Evolutionary conservation across 2,113 vertebrate species (phyloP).

Genomic region (Pelodiscus sinensis): DNA sequence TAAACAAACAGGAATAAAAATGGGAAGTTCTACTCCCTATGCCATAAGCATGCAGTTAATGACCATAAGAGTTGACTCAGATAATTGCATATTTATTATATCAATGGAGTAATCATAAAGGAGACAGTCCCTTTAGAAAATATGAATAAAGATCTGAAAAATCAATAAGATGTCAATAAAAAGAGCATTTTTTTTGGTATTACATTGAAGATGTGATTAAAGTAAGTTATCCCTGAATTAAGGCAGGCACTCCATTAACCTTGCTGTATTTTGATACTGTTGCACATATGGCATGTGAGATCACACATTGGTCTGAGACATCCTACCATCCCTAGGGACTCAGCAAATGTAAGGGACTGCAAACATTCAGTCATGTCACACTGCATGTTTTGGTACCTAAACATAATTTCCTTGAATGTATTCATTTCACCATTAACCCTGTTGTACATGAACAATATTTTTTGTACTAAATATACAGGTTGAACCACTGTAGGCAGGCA

Average conservation of each 20-base stretch:
- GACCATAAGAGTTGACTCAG: fast-evolving
- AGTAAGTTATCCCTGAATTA: not conserved
- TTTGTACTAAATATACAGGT: not conserved
- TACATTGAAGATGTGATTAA: not conserved
- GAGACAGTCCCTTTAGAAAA: not conserved
- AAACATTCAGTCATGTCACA: not conserved
- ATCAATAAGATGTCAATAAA: not conserved
- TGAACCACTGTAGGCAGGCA: too few relatives aligned
- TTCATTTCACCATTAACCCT: not conserved
- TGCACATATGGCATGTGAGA: not conserved
- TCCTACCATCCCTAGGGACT: not conserved
- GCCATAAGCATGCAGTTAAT: not conserved
- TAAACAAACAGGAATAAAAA: not conserved
- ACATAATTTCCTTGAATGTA: not conserved
- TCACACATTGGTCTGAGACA: not conserved
- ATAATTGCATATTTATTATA: not conserved
- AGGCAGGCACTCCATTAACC: not conserved
- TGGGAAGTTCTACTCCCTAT: fast-evolving
- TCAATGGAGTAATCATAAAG: not conserved
- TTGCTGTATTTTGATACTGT: fast-evolving
- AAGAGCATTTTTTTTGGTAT: not conserved
- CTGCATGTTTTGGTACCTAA: not conserved
- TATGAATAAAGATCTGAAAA: not conserved
- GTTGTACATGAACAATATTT: not conserved
- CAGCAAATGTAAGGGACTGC: not conserved